Evolutionary conservation across 2,888 invertebrate species (phyloP).

Genomic region (Drosophila robusta): DNA sequence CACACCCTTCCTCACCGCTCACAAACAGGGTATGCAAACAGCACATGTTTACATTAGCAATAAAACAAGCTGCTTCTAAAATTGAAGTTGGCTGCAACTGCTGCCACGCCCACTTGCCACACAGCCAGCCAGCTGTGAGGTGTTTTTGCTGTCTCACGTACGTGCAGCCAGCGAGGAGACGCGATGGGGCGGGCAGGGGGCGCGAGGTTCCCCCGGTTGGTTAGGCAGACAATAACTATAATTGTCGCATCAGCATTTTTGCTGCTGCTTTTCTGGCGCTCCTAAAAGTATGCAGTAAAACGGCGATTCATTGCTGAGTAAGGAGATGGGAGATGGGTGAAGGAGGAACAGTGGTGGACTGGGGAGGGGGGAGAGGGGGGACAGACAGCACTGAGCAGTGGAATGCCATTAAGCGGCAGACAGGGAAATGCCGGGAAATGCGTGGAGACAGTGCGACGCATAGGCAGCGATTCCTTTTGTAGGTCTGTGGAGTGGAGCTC

Average conservation of each 20-base stretch:
- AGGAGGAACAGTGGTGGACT: too few species aligned
- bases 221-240: conserved; percentile 78
- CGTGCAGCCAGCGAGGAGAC: conserved; percentile 6
- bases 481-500: background rate
- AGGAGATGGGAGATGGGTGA: background rate
- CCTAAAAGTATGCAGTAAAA: conserved; percentile 67
- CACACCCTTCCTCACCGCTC: background rate
- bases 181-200: background rate
- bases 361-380: background rate
- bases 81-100: conserved; percentile 50
- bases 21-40: conserved; percentile 14
- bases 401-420: conserved; percentile 56
- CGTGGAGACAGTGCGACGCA: conserved; percentile 36
- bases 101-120: conserved; percentile 26
- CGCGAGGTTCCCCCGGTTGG: conserved; percentile 31
- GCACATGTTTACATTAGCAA: conserved; percentile 71
- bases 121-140: conserved; percentile 29
- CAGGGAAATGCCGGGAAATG: conserved; percentile 31
- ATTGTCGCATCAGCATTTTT: conserved; percentile 79
- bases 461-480: conserved; percentile 53
- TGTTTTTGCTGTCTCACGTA: conserved; percentile 59
- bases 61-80: conserved; percentile 62
- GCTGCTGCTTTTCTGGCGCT: conserved; percentile 15
- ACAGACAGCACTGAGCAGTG: conserved; percentile 20
- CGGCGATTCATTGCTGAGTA: conserved; percentile 46